Evolutionary conservation across 2,888 invertebrate genomes (phyloP).

Genomic region (Mechanitis messenoides): DNA sequence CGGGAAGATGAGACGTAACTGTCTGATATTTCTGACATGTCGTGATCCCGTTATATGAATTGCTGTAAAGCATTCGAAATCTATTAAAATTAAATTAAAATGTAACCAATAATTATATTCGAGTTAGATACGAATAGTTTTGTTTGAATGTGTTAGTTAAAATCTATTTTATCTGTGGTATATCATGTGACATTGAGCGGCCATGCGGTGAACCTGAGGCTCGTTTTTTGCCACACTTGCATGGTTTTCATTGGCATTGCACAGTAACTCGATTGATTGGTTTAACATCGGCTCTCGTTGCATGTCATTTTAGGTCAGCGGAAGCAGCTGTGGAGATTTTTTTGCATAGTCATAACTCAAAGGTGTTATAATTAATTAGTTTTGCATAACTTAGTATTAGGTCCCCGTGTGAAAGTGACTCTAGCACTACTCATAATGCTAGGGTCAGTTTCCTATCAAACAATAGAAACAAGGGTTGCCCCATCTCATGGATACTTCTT

Average conservation of each 20-base stretch:
- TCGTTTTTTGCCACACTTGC: conserved; percentile 64
- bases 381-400: conserved; percentile 53
- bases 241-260: conserved; percentile 71
- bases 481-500: conserved; percentile 76
- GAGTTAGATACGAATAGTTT: too few relatives aligned
- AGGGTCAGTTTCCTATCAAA: conserved; percentile 50
- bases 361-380: conserved; percentile 39
- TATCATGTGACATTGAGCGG: conserved; percentile 44
- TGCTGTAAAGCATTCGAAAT: too few relatives aligned
- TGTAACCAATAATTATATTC: too few relatives aligned
- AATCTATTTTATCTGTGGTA: conserved; percentile 30
- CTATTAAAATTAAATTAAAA: too few relatives aligned
- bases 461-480: conserved; percentile 73
- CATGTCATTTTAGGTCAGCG: conserved; percentile 68
- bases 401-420: conserved; percentile 47
- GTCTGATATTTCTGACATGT: too few relatives aligned
- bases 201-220: conserved; percentile 47
- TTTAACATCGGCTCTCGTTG: conserved; percentile 64
- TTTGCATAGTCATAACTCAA: conserved; percentile 46
- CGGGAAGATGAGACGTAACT: too few relatives aligned
- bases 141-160: too few relatives aligned
- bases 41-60: too few relatives aligned
- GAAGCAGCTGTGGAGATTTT: conserved; percentile 38
- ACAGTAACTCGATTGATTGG: conserved; percentile 70
- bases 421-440: conserved; percentile 40